Evolutionary conservation across 2,113 vertebrate genomes (phyloP).

Genomic region (Pheucticus melanocephalus): DNA sequence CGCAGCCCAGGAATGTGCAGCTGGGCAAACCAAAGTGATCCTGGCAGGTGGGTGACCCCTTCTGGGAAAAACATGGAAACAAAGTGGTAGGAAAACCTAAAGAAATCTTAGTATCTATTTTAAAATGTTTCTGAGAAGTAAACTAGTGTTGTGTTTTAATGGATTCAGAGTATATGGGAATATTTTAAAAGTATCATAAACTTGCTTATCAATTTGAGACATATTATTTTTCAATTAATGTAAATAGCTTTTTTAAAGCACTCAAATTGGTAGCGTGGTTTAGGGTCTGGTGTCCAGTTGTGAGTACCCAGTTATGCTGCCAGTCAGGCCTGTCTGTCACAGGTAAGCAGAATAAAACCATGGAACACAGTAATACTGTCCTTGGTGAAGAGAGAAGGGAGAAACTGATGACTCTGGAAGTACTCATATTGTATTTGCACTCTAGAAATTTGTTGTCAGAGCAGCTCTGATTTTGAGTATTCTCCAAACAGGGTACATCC

Average conservation of each 20-base stretch:
- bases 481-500: neutral
- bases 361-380: neutral
- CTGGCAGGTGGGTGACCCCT: neutral
- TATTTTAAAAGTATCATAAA: neutral
- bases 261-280: neutral
- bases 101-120: neutral
- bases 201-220: neutral
- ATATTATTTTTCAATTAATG: neutral
- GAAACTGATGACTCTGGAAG: neutral
- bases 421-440: neutral
- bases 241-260: neutral
- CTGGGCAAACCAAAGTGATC: neutral
- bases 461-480: neutral
- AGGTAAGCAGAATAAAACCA: neutral
- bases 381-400: neutral
- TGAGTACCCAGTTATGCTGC: neutral
- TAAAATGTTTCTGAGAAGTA: neutral
- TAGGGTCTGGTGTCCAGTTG: neutral
- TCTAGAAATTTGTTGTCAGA: neutral
- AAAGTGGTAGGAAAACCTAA: neutral
- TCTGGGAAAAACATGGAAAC: neutral
- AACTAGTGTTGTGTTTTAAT: neutral
- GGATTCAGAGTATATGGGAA: neutral
- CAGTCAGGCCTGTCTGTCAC: neutral
- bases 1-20: accelerated